phyloP scores from a whole-genome alignment of 2,113 vertebrate genomes.

The Myotis brandtii region DNA sequence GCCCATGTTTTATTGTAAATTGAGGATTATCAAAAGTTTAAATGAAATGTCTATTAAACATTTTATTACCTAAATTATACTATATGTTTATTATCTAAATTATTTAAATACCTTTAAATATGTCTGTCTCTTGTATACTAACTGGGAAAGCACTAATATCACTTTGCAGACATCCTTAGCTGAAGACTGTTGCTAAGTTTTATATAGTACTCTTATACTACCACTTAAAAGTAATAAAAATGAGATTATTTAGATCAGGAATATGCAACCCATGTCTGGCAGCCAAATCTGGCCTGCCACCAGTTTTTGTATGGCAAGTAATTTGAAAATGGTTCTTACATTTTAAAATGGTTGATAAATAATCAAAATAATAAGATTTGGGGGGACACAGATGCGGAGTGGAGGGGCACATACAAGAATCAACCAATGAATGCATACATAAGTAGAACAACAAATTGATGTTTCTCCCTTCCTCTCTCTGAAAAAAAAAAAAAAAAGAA shows the following conservation, averaged over 20 bases:
- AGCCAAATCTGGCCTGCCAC: neutral
- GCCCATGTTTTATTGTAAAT: neutral
- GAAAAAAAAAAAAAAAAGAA: neutral
- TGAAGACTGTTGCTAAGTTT: constrained; percentile 11
- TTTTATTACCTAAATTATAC: neutral
- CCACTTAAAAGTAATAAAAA: constrained; percentile 38
- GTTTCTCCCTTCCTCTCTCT: neutral
- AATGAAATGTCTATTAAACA: constrained; percentile 4
- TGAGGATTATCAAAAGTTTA: constrained; percentile 48
- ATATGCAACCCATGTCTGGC: neutral
- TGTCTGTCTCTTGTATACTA: neutral
- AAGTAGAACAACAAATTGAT: neutral
- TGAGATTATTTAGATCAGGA: neutral
- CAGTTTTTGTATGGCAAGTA: neutral
- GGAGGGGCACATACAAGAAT: neutral
- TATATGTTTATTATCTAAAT: constrained; percentile 6
- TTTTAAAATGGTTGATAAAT: constrained; percentile 20
- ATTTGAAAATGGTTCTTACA: constrained; percentile 32
- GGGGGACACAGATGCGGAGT: too few species aligned
- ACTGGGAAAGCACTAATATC: neutral
- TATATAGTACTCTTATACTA: neutral
- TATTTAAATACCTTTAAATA: constrained; percentile 26
- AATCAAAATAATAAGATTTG: neutral
- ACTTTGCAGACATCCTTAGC: neutral
- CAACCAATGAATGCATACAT: neutral